A percentile compares a stretch with the other conserved stretches of the same genome.
phyloP scores from a whole-genome alignment of 2,797 vertebrate species.

The Melanotaenia maccullochi region DNA sequence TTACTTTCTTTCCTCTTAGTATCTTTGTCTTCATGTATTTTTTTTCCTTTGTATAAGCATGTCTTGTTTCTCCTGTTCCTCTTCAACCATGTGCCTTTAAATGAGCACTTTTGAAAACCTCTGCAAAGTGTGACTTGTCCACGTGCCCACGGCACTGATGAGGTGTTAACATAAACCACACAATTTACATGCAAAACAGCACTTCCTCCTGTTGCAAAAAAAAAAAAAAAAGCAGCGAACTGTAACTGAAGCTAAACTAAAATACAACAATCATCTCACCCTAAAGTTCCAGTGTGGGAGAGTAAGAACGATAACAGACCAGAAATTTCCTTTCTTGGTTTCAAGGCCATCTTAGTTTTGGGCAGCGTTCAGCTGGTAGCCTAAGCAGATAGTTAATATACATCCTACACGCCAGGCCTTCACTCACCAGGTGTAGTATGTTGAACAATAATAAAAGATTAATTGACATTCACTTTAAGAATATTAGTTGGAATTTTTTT shows the following conservation, averaged over 20 bases:
- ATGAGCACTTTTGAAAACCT: neutral
- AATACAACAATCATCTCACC: neutral
- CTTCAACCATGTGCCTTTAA: constrained; percentile 1
- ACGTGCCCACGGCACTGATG: neutral
- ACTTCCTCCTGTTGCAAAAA: neutral
- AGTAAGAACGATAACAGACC: neutral
- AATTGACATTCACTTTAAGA: neutral
- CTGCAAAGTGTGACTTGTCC: neutral
- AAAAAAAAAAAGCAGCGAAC: neutral
- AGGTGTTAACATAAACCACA: constrained; percentile 6
- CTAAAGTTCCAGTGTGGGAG: neutral
- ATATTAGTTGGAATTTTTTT: neutral
- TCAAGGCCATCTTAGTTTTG: neutral
- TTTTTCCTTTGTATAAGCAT: neutral
- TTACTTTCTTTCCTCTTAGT: too few species aligned
- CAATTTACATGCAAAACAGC: constrained; percentile 5
- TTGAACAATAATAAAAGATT: neutral
- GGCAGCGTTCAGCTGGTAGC: neutral
- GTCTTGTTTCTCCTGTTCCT: neutral
- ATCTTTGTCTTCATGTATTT: neutral
- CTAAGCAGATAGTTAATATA: neutral
- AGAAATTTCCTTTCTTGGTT: neutral
- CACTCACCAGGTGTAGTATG: neutral
- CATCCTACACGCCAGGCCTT: neutral
- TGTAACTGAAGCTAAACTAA: neutral